Evolutionary conservation across 2,113 vertebrate genomes (phyloP).

Genomic region (Oxygymnocypris stewartii): DNA sequence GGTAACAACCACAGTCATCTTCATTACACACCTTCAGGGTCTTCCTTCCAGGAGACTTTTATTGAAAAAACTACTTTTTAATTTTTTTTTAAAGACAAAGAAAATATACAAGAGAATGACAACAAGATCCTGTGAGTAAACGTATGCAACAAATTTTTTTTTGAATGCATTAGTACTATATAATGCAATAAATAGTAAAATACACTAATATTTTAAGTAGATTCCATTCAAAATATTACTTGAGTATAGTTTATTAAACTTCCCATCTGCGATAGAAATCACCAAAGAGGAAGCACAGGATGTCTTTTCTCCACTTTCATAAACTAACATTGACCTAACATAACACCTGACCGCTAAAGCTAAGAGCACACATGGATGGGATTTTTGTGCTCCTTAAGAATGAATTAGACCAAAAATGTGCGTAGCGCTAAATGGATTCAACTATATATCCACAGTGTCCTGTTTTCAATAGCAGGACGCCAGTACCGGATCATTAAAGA

Average conservation of each 20-base stretch:
- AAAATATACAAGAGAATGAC: not conserved
- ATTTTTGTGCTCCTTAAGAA: conserved; percentile 5
- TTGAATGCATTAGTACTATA: not conserved
- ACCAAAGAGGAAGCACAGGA: not conserved
- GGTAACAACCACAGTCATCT: not conserved
- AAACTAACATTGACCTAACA: not conserved
- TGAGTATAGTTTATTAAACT: not conserved
- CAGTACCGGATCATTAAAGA: not conserved
- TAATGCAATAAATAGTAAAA: not conserved
- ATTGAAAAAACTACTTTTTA: not conserved
- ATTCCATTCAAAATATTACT: not conserved
- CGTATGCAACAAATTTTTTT: not conserved
- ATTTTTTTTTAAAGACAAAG: not conserved
- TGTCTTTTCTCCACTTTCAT: not conserved
- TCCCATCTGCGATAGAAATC: not conserved
- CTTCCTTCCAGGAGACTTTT: not conserved
- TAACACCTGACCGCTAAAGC: not conserved
- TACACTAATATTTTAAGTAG: no score
- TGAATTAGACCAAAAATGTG: not conserved
- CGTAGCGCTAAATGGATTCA: conserved; percentile 10
- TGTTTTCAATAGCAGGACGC: conserved; percentile 6
- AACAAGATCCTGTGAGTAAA: not conserved
- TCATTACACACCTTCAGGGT: not conserved
- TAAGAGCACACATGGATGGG: conserved; percentile 1
- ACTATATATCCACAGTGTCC: not conserved